A percentile compares a stretch with the other conserved stretches of the same genome.
These are phyloP conservation scores for Diglossa cyanea DNA, from an alignment of 2,797 vertebrate species.

Conservation along the genomic window DNA sequence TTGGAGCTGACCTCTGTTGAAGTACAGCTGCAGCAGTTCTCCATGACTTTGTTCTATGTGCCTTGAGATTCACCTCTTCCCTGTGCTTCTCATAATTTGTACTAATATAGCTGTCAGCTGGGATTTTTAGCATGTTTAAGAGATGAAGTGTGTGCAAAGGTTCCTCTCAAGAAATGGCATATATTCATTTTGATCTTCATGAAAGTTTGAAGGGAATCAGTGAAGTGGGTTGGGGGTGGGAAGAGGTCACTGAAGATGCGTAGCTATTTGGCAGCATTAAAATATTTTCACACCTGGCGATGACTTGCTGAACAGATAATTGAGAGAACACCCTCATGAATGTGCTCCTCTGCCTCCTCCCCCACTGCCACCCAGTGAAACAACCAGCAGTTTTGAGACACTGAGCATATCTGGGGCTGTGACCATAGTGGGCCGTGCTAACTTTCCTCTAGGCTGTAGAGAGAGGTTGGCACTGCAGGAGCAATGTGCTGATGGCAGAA, in stretches of 20 bases:
- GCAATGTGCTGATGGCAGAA: not conserved
- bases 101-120: slow-evolving; percentile 22
- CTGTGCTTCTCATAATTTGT: slow-evolving; percentile 11
- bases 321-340: not conserved
- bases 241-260: not conserved
- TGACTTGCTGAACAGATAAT: slow-evolving; percentile 15
- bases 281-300: not conserved
- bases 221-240: not conserved
- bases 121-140: slow-evolving; percentile 48
- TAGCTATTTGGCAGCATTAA: not conserved
- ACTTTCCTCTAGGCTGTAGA: not conserved
- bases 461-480: not conserved
- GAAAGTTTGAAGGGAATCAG: slow-evolving; percentile 40
- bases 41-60: not conserved
- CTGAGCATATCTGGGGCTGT: not conserved
- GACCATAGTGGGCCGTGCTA: not conserved
- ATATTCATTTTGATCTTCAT: slow-evolving; percentile 46
- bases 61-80: slow-evolving; percentile 13
- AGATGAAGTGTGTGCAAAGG: slow-evolving; percentile 37
- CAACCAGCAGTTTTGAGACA: not conserved
- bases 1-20: not conserved
- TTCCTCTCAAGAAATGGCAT: slow-evolving; percentile 46
- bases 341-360: not conserved
- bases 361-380: not conserved
- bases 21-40: not conserved